Percentiles rank a stretch among this genome's conserved stretches.
Evolutionary conservation across 2,797 vertebrate genomes (phyloP).

Genomic region (Pampus argenteus): DNA sequence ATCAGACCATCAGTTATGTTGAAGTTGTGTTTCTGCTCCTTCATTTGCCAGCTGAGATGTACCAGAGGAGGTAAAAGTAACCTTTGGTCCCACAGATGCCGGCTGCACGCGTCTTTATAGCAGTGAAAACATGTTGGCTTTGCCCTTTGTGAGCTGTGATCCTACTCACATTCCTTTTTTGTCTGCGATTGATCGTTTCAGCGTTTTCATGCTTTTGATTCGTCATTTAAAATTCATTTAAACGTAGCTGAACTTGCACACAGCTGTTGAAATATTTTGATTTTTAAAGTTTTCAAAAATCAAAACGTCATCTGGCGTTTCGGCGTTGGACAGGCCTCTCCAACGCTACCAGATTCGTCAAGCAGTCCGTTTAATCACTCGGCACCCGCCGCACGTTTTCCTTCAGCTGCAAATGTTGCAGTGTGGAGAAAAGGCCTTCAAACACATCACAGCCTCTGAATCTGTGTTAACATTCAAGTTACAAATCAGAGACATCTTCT

Average conservation of each 20-base stretch:
- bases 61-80: background rate
- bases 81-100: background rate
- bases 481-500: conserved; percentile 14
- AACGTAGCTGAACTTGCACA: background rate
- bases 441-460: conserved; percentile 21
- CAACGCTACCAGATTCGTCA: conserved; percentile 31
- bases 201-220: background rate
- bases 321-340: background rate
- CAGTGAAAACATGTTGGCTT: background rate
- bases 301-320: conserved; percentile 15
- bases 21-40: background rate
- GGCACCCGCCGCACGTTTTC: conserved; percentile 9
- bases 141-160: background rate
- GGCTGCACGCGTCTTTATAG: background rate
- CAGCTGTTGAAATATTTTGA: background rate
- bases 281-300: background rate
- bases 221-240: background rate
- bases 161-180: background rate
- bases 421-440: conserved; percentile 17
- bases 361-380: conserved; percentile 26
- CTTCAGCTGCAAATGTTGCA: conserved; percentile 38
- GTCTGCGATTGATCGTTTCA: background rate
- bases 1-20: background rate
- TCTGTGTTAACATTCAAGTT: conserved; percentile 16
- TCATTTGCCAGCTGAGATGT: background rate